phyloP scores from a whole-genome alignment of 2,888 invertebrate genomes.

The Drosophila incognita region DNA sequence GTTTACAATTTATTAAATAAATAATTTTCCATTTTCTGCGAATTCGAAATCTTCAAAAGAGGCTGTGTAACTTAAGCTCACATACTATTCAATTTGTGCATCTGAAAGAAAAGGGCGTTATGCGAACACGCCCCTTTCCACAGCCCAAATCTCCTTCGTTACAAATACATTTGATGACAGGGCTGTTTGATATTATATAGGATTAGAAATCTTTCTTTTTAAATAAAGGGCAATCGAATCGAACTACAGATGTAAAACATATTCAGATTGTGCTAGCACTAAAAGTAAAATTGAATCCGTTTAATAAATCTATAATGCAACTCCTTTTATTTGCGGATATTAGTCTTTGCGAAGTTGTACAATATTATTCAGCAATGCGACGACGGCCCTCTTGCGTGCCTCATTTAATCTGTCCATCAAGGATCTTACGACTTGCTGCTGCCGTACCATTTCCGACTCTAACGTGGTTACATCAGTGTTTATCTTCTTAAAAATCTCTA shows the following conservation, averaged over 20 bases:
- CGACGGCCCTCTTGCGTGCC: fast-evolving
- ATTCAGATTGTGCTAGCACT: no score
- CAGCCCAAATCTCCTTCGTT: neutral
- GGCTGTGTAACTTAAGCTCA: neutral
- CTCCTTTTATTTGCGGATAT: no score
- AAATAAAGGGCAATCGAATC: no score
- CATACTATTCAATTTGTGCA: neutral
- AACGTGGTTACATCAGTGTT: fast-evolving
- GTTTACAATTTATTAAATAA: neutral
- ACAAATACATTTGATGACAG: no score
- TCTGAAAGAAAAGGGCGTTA: neutral
- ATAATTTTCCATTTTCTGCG: neutral
- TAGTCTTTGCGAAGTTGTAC: fast-evolving
- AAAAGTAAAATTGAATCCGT: no score
- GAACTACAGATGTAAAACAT: no score
- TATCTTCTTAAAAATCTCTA: no score
- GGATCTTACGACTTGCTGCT: fast-evolving
- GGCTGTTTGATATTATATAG: no score
- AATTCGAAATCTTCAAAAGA: neutral
- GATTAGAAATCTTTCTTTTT: no score
- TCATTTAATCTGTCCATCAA: fast-evolving
- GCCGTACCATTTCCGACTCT: no score
- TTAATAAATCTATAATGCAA: no score
- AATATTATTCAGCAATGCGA: fast-evolving
- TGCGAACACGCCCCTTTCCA: neutral